phyloP scores from a whole-genome alignment of 2,113 vertebrate species.

The Mobula birostris region DNA sequence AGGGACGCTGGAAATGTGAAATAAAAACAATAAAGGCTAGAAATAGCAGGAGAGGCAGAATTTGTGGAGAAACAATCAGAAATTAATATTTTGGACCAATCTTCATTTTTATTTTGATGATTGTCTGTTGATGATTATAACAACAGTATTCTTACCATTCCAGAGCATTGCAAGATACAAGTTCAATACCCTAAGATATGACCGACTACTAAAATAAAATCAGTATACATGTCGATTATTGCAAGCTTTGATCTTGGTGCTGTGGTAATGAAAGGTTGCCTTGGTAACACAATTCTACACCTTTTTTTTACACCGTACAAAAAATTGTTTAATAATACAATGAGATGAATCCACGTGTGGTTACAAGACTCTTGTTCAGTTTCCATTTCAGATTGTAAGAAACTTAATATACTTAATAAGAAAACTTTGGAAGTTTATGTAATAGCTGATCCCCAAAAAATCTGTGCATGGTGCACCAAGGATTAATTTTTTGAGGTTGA shows the following conservation, averaged over 20 bases:
- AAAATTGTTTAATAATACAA: not conserved
- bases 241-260: constrained; percentile 6
- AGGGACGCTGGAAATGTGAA: no score
- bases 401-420: not conserved
- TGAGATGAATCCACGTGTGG: not conserved
- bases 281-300: constrained; percentile 29
- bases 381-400: not conserved
- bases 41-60: no score
- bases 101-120: no score
- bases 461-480: not conserved
- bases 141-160: not conserved
- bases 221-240: not conserved
- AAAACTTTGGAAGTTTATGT: not conserved
- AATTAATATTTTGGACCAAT: no score
- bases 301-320: not conserved
- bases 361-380: not conserved
- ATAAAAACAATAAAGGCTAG: no score
- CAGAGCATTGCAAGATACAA: not conserved
- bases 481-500: not conserved
- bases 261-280: constrained; percentile 32
- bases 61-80: no score
- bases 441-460: not conserved
- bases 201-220: not conserved
- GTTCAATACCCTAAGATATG: not conserved
- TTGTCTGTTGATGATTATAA: no score